Conservation (phyloP, 2,113 vertebrate genomes). For the Poeciliopsis retropinna region DNA sequence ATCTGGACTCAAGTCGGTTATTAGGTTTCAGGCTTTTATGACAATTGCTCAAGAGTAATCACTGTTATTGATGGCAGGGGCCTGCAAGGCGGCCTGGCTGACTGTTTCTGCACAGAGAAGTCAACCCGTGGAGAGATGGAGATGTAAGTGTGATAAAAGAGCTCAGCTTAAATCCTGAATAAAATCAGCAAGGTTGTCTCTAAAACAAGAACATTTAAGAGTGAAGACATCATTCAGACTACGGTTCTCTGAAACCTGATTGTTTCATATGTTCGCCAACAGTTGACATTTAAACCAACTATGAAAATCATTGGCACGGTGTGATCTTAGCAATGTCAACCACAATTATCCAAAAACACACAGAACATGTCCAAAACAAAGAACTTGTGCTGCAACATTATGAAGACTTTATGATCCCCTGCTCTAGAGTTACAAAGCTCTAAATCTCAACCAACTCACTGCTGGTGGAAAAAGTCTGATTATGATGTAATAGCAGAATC, state of each 20-base stretch:
- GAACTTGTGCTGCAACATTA: not conserved
- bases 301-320: not conserved
- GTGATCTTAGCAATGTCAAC: not conserved
- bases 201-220: no score
- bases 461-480: not conserved
- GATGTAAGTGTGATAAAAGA: not conserved
- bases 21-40: not conserved
- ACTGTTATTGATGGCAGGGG: not conserved
- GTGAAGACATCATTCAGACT: no score
- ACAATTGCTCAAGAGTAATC: not conserved
- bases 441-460: not conserved
- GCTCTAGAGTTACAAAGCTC: slow-evolving; percentile 1
- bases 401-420: not conserved
- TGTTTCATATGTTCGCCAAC: not conserved
- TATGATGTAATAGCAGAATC: slow-evolving; percentile 1
- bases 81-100: not conserved
- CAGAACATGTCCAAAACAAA: not conserved
- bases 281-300: not conserved
- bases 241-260: no score
- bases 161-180: not conserved
- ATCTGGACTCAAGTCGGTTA: not conserved
- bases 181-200: not conserved
- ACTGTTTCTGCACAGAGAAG: not conserved
- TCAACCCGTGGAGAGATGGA: not conserved
- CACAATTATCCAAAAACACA: not conserved